Conservation (phyloP, 2,888 invertebrate species). For the Oxytorus armatus region DNA sequence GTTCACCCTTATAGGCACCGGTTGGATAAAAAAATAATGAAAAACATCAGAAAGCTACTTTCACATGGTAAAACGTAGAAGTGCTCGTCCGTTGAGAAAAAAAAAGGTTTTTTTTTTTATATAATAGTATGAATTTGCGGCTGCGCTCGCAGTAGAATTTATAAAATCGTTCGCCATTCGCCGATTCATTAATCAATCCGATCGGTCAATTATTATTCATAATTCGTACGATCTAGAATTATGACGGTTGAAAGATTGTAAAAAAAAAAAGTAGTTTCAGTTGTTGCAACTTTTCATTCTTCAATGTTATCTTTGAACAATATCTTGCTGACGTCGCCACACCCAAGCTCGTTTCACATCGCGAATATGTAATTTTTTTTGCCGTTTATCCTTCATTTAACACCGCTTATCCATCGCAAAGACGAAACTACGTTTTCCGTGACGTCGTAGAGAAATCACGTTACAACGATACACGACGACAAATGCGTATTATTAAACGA, state of each 20-base stretch:
- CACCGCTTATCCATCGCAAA: too few relatives aligned
- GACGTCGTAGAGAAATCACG: too few relatives aligned
- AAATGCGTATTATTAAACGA: too few relatives aligned
- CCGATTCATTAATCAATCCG: constrained; percentile 22
- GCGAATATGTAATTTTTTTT: too few relatives aligned
- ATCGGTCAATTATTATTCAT: background rate
- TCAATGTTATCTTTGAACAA: too few relatives aligned
- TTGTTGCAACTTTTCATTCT: too few relatives aligned
- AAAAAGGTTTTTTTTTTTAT: too few relatives aligned
- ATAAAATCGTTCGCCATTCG: constrained; percentile 23
- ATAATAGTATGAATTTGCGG: constrained; percentile 21
- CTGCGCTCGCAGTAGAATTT: constrained; percentile 25
- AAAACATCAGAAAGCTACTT: background rate
- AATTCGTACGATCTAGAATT: background rate
- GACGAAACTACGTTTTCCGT: too few relatives aligned
- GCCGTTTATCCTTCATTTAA: too few relatives aligned
- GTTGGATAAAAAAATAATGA: background rate
- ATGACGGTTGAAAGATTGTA: background rate
- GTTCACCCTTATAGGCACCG: constrained; percentile 39
- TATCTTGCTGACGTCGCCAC: too few relatives aligned
- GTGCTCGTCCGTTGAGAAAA: background rate
- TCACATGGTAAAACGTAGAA: constrained; percentile 13
- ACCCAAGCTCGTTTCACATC: too few relatives aligned
- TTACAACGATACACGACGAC: too few relatives aligned
- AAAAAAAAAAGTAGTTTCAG: constrained; percentile 1